Evolutionary conservation across 2,888 invertebrate species (phyloP), one percentile per base, ranked within the genome.

Genomic region (Craniophora ligustri): DNA sequence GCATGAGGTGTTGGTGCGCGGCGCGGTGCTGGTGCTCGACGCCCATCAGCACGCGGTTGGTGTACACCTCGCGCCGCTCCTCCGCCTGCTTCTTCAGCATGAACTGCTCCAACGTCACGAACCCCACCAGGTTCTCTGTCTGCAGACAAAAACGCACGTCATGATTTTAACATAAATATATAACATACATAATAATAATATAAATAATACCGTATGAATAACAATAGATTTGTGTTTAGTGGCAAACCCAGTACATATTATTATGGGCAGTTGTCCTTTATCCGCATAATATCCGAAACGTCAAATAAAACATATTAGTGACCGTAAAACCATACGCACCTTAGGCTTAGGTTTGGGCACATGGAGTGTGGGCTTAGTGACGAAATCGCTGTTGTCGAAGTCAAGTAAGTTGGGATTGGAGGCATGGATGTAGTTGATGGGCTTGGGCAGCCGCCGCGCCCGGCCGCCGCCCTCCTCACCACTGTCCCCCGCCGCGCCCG

Each of bases 31-130:
- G 58, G 1, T 49, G 56, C 32, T 62, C 53, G 13, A 94, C 89
- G 15, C 94, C 94, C 65, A 94, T 80, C 36, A 94, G 86, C 47
- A 94, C 95, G 18, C 95, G 89, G 75, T 94, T 93, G 57, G 91
- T 92, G 85, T 94, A 94, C 80, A 94, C 59, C 70, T 83, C 83
- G 0, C 76, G 67, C 4, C 87, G 70, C 77, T 97, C 96, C 80
- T 96, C 96, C 62, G 95, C 96, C 83, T 97, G 97, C 68, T 96
- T 95, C 68, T 95, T 95, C 67, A 96, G 85, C 97, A 97, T 97
- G 77, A 97, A 94, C 88, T 97, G 96, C 82, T 97, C 96, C 21
- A 97, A 90, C 0, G 97, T 97, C 42, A 97, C 95, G 79, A 96
- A 95, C 0, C 96, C 96, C 63, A 95, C 94, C 21, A 95, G 88